Conservation (phyloP, 2,113 vertebrate genomes). For the Lycocorax pyrrhopterus region DNA sequence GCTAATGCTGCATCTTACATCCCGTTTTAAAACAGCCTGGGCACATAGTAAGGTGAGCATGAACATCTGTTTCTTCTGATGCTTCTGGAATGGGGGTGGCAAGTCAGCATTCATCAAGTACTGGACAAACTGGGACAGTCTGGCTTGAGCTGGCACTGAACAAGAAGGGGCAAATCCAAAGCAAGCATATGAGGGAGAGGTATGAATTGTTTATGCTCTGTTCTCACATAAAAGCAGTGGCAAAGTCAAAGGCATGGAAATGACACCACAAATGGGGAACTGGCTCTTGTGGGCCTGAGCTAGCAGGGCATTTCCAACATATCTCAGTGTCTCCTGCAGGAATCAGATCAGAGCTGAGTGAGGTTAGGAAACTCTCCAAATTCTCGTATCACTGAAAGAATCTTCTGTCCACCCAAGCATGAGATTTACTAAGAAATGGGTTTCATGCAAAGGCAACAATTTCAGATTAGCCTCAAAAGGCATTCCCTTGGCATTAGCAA, state of each 20-base stretch:
- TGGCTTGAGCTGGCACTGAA: background rate
- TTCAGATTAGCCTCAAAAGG: background rate
- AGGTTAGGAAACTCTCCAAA: background rate
- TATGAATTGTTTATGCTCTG: background rate
- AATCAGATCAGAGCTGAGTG: background rate
- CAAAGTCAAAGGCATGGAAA: background rate
- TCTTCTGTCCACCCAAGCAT: background rate
- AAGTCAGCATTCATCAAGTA: background rate
- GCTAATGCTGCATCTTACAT: background rate
- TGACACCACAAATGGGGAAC: background rate
- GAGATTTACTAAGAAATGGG: background rate
- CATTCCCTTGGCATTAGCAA: background rate
- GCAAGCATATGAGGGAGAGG: background rate
- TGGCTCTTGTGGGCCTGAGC: background rate
- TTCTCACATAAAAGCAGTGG: background rate
- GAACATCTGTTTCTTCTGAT: background rate
- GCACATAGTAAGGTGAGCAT: accelerated
- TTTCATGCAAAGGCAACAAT: background rate
- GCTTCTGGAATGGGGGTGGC: background rate
- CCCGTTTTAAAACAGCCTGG: background rate
- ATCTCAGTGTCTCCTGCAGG: background rate
- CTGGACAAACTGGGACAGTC: background rate
- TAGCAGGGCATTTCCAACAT: background rate
- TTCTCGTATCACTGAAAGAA: background rate
- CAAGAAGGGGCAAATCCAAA: background rate